Conservation (phyloP, 2,113 vertebrate species). For the Salvelinus sp. region DNA sequence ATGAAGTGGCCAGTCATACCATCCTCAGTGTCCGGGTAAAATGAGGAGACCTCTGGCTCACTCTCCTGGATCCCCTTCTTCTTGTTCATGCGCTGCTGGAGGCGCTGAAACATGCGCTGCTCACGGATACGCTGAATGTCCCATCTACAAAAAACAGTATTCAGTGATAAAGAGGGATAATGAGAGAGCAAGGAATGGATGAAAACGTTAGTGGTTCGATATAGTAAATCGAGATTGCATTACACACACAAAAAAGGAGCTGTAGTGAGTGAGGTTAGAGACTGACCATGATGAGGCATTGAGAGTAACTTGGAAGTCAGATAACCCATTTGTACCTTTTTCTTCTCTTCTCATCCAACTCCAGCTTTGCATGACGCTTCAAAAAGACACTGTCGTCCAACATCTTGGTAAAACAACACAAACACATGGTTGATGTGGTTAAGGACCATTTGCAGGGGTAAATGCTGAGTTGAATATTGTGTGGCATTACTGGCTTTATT, state of each 20-base stretch:
- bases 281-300: not conserved
- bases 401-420: constrained; percentile 59
- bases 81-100: constrained; percentile 98
- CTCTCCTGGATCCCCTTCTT: constrained; percentile 95
- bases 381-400: constrained; percentile 90
- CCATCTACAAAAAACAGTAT: constrained; percentile 76
- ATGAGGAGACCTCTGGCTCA: constrained; percentile 94
- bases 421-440: not conserved
- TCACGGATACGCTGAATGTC: constrained; percentile 99
- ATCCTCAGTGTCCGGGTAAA: constrained; percentile 96
- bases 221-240: not conserved
- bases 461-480: too few species aligned
- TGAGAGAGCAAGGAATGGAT: not conserved
- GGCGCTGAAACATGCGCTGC: constrained; percentile 94
- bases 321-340: constrained; percentile 80
- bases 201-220: not conserved
- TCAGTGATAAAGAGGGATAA: not conserved
- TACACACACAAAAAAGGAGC: not conserved
- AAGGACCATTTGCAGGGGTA: not conserved
- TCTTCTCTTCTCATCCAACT: constrained; percentile 96
- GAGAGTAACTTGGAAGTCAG: not conserved
- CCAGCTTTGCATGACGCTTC: constrained; percentile 92
- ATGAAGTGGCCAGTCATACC: constrained; percentile 69
- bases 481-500: too few species aligned
- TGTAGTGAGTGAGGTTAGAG: not conserved